These are phyloP conservation scores for Chrysina gloriosa DNA, from an alignment of 2,888 invertebrate species.

Conservation along the genomic window DNA sequence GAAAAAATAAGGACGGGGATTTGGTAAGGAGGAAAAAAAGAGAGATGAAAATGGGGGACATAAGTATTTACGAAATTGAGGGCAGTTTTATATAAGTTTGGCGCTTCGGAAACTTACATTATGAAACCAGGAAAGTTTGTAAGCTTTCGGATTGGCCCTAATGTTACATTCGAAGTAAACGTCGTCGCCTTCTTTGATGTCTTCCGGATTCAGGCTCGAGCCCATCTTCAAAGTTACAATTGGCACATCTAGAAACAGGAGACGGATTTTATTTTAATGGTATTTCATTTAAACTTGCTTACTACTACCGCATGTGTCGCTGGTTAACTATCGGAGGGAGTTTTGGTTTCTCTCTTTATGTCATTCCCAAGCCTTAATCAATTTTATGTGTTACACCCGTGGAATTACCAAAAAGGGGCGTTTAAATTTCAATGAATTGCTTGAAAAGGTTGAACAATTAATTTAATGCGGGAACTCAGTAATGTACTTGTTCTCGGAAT, in stretches of 20 bases:
- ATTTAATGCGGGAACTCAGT: no score
- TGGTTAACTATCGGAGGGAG: no score
- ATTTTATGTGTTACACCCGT: no score
- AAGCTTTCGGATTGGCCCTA: constrained; percentile 84
- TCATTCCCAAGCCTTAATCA: no score
- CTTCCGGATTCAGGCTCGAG: constrained; percentile 83
- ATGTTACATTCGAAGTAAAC: constrained; percentile 91
- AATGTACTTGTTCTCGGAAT: no score
- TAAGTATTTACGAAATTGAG: constrained; percentile 44
- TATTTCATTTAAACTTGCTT: no score
- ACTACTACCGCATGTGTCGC: no score
- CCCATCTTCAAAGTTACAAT: constrained; percentile 86
- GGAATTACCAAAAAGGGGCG: no score
- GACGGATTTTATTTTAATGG: constrained; percentile 2
- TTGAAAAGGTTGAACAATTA: no score
- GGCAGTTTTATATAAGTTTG: constrained; percentile 20
- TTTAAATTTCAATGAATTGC: no score
- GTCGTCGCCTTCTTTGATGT: constrained; percentile 91
- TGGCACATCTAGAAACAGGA: constrained; percentile 77
- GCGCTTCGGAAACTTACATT: constrained; percentile 74
- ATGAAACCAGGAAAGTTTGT: constrained; percentile 89
- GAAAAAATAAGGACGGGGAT: neutral
- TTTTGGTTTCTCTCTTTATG: no score
- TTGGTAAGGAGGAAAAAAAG: neutral
- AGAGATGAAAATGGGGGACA: neutral